phyloP scores from a whole-genome alignment of 2,113 vertebrate species.

The Sinocyclocheilus anshuiensis region DNA sequence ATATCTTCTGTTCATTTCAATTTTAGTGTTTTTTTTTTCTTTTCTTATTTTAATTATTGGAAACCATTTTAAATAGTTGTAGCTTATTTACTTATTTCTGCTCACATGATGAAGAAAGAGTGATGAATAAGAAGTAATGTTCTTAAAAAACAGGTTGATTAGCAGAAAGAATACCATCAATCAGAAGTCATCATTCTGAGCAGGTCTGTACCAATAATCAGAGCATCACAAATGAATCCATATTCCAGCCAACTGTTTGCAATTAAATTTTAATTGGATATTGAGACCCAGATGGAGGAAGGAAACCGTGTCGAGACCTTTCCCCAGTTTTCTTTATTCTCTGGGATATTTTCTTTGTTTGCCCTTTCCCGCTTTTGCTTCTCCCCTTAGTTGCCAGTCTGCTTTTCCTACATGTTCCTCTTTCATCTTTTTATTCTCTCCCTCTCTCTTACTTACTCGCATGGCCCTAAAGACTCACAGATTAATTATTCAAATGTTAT shows the following conservation, averaged over 20 bases:
- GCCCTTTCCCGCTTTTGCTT: background rate
- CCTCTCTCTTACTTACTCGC: slow-evolving; percentile 8
- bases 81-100: background rate
- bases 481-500: slow-evolving; percentile 63
- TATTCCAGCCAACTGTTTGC: slow-evolving; percentile 25
- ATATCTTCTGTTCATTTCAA: too few species aligned
- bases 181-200: slow-evolving; percentile 42
- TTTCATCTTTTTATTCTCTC: slow-evolving; percentile 14
- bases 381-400: background rate
- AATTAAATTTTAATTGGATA: slow-evolving; percentile 46
- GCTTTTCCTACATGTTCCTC: background rate
- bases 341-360: slow-evolving; percentile 17
- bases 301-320: slow-evolving; percentile 1
- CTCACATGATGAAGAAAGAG: background rate
- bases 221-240: slow-evolving; percentile 33
- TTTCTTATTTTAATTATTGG: too few species aligned
- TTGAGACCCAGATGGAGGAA: slow-evolving; percentile 30
- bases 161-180: slow-evolving; percentile 48
- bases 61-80: too few species aligned
- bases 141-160: background rate
- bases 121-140: background rate
- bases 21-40: too few species aligned
- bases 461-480: slow-evolving; percentile 34
- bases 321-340: background rate
- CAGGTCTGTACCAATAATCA: slow-evolving; percentile 16